Evolutionary conservation across 2,888 invertebrate species (phyloP).

Genomic region (Heterodera filipjevi): DNA sequence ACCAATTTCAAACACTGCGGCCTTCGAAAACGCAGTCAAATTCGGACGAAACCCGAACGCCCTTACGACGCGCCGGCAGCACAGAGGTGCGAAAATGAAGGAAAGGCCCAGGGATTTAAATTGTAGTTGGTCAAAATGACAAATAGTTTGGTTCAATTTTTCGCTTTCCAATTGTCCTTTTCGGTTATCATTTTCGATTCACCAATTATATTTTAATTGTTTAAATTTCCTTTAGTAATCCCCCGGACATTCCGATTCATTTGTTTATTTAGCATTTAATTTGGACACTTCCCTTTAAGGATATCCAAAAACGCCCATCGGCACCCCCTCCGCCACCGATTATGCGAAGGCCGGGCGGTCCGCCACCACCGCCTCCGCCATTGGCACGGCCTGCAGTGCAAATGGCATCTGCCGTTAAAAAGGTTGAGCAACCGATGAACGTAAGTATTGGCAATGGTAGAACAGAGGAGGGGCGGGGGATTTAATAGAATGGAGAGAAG

Average conservation of each 20-base stretch:
- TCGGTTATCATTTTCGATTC: background rate
- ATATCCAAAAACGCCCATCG: conserved; percentile 9
- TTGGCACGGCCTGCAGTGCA: background rate
- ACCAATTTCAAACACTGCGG: conserved; percentile 25
- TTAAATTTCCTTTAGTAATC: no score
- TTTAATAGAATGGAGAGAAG: no score
- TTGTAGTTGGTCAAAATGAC: no score
- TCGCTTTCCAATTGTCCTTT: no score
- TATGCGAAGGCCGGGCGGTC: conserved; percentile 36
- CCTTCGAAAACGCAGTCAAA: conserved; percentile 5
- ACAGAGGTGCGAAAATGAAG: conserved; percentile 31
- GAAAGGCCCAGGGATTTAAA: no score
- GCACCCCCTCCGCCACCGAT: conserved; percentile 5
- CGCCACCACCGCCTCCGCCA: conserved; percentile 41
- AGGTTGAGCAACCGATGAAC: background rate
- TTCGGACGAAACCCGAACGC: background rate
- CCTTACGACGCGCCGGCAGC: conserved; percentile 26
- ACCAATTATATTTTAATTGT: no score
- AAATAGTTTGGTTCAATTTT: no score
- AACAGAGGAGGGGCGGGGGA: background rate
- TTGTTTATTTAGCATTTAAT: no score
- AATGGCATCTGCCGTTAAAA: background rate
- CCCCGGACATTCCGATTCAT: no score
- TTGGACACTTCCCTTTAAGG: background rate
- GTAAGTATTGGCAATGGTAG: background rate